phyloP scores from a whole-genome alignment of 1,140 invertebrate genomes.

The Drosophila paulistorum region DNA sequence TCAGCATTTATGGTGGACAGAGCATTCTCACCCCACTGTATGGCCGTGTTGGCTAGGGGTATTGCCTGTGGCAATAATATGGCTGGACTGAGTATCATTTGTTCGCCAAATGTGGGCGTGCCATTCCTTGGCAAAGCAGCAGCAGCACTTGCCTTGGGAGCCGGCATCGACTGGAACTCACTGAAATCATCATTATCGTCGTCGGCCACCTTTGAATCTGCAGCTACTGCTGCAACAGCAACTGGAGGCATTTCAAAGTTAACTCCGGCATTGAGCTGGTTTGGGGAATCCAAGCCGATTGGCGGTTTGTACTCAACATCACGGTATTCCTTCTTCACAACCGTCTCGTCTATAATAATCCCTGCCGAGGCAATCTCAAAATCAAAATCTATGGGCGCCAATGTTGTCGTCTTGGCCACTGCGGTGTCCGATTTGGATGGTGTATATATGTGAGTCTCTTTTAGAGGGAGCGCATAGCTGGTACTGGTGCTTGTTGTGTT shows the following conservation, averaged over 20 bases:
- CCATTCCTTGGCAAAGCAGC: slow-evolving; percentile 39
- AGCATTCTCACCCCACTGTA: slow-evolving; percentile 86
- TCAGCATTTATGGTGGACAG: slow-evolving; percentile 86
- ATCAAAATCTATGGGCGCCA: slow-evolving; percentile 79
- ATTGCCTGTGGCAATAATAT: slow-evolving; percentile 77
- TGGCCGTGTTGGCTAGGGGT: slow-evolving; percentile 83
- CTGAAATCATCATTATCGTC: slow-evolving; percentile 72
- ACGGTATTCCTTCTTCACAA: slow-evolving; percentile 82
- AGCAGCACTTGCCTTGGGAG: slow-evolving; percentile 6
- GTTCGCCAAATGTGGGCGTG: slow-evolving; percentile 68
- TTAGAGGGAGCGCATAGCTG: slow-evolving; percentile 70
- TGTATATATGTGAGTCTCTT: slow-evolving; percentile 82
- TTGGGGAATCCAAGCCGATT: slow-evolving; percentile 57
- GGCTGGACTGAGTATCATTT: slow-evolving; percentile 80
- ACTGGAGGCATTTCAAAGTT: slow-evolving; percentile 47
- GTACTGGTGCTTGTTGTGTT: slow-evolving; percentile 31
- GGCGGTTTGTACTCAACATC: slow-evolving; percentile 81
- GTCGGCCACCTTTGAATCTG: background rate
- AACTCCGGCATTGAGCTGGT: slow-evolving; percentile 26
- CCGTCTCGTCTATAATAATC: slow-evolving; percentile 81
- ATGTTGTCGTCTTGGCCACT: slow-evolving; percentile 68
- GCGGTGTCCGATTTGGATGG: slow-evolving; percentile 74
- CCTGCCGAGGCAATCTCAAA: slow-evolving; percentile 80
- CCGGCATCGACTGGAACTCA: slow-evolving; percentile 78
- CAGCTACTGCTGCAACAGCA: background rate